A percentile compares a stretch with the other conserved stretches of the same genome.
These are phyloP conservation scores for Rhegmatorhina hoffmannsi DNA, from an alignment of 2,113 vertebrate species.

Conservation along the genomic window DNA sequence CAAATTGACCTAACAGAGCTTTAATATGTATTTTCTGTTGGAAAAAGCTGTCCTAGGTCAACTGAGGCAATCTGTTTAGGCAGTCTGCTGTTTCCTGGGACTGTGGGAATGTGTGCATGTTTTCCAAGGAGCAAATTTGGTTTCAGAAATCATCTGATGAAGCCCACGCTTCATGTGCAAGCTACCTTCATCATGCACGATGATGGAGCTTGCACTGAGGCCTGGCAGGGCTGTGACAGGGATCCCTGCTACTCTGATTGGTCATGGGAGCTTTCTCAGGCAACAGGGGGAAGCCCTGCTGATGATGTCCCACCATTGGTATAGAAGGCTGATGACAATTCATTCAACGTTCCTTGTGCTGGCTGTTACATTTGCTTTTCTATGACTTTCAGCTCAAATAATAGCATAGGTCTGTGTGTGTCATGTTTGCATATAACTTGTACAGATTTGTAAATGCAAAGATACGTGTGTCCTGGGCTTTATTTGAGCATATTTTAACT, in stretches of 20 bases:
- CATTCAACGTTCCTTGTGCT: neutral
- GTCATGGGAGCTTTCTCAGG: neutral
- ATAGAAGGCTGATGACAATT: neutral
- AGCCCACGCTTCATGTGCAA: neutral
- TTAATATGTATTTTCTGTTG: neutral
- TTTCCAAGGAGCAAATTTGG: neutral
- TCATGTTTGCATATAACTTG: neutral
- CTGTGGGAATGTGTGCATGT: neutral
- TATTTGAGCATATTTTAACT: neutral
- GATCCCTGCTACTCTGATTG: neutral
- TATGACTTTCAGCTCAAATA: neutral
- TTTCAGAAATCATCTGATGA: neutral
- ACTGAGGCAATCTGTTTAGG: neutral
- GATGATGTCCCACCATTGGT: neutral
- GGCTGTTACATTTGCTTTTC: neutral
- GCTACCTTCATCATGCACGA: neutral
- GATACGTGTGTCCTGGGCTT: neutral
- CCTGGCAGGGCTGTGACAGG: neutral
- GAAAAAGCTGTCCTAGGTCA: neutral
- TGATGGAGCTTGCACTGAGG: neutral
- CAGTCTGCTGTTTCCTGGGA: neutral
- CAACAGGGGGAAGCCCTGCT: neutral
- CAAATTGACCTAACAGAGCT: neutral
- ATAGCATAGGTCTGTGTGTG: neutral
- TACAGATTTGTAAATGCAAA: neutral